phyloP scores from a whole-genome alignment of 2,113 vertebrate genomes.

The Nothocercus nigrocapillus region DNA sequence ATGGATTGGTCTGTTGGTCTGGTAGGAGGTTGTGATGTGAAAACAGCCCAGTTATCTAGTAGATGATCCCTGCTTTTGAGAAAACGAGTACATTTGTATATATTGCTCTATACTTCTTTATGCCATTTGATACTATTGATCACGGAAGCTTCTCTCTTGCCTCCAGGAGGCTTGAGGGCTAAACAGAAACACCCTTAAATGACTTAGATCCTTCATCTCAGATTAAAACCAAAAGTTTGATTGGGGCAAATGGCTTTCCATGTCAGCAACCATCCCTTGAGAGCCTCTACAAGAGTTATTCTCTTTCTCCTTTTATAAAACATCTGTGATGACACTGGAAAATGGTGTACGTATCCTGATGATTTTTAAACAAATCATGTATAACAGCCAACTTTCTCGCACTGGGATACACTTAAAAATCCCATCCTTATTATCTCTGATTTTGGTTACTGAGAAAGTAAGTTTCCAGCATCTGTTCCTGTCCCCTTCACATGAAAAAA shows the following conservation, averaged over 20 bases:
- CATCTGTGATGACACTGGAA: background rate
- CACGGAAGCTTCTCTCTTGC: conserved; percentile 47
- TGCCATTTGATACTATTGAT: conserved; percentile 64
- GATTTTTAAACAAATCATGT: background rate
- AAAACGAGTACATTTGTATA: background rate
- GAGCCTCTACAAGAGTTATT: conserved; percentile 10
- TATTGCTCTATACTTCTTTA: background rate
- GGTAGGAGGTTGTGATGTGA: background rate
- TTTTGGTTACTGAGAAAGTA: background rate
- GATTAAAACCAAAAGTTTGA: conserved; percentile 61
- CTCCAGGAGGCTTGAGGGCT: conserved; percentile 67
- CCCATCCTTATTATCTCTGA: background rate
- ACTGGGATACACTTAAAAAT: background rate
- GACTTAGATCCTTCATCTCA: conserved; percentile 64
- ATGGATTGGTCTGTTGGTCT: background rate
- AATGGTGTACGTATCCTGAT: background rate
- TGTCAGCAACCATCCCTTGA: conserved; percentile 50
- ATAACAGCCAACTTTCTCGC: background rate
- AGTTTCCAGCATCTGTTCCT: background rate
- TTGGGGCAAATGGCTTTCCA: conserved; percentile 61
- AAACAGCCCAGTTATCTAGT: background rate
- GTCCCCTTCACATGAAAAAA: background rate
- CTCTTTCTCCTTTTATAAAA: conserved; percentile 3
- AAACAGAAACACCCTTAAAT: conserved; percentile 69
- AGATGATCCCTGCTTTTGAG: background rate